Percentiles rank a stretch among this genome's conserved stretches.
Evolutionary conservation across 2,888 invertebrate genomes (phyloP).

Genomic region (Catotricha subobsoleta): DNA sequence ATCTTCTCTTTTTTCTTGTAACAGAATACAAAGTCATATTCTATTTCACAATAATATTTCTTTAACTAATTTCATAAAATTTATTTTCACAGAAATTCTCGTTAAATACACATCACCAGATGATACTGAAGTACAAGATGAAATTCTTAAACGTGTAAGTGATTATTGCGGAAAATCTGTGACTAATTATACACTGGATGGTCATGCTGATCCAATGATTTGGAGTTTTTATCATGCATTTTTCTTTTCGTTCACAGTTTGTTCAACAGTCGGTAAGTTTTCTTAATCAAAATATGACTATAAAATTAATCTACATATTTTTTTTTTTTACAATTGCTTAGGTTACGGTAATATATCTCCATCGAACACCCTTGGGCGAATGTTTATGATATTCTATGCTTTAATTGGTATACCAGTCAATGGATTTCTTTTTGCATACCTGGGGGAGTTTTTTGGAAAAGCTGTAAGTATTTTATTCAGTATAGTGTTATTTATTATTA

Average conservation of each 20-base stretch:
- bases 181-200: slow-evolving; percentile 41
- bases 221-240: slow-evolving; percentile 88
- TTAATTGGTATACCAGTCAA: slow-evolving; percentile 46
- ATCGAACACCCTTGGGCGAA: slow-evolving; percentile 56
- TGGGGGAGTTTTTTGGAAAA: slow-evolving; percentile 71
- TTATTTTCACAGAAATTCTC: slow-evolving; percentile 19
- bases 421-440: slow-evolving; percentile 48
- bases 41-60: no score
- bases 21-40: neutral
- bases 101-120: slow-evolving; percentile 20
- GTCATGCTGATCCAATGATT: slow-evolving; percentile 39
- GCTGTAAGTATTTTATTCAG: slow-evolving; percentile 36
- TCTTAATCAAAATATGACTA: neutral
- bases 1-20: neutral
- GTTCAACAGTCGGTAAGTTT: slow-evolving; percentile 69
- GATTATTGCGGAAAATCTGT: slow-evolving; percentile 61
- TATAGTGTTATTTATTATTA: slow-evolving; percentile 9
- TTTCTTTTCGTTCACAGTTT: slow-evolving; percentile 79
- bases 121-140: slow-evolving; percentile 19
- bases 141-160: slow-evolving; percentile 35
- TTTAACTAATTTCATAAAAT: neutral
- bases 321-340: slow-evolving; percentile 34
- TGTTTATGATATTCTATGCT: slow-evolving; percentile 76
- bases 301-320: neutral
- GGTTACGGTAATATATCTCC: slow-evolving; percentile 80